Percentiles rank a stretch among this genome's conserved stretches.
These are phyloP conservation scores for Protula sp. DNA, from an alignment of 2,888 invertebrate species.

Conservation along the genomic window DNA sequence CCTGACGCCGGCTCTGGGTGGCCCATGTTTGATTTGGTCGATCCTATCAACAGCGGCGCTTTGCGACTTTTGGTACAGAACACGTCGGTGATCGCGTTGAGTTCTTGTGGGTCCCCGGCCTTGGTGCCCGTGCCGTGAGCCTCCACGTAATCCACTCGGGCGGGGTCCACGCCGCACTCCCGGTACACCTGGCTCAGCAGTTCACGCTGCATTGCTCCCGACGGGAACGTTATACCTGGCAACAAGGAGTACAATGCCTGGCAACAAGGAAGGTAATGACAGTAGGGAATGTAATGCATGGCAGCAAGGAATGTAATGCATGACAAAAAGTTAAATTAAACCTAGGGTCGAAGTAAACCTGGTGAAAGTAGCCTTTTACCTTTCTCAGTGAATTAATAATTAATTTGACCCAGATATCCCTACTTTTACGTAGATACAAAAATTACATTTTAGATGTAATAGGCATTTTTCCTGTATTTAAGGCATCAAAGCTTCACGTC, in stretches of 20 bases:
- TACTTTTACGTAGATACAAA: too few species aligned
- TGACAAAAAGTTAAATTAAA: too few species aligned
- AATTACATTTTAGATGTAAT: too few species aligned
- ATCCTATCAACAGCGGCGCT: conserved; percentile 80
- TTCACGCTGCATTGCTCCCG: conserved; percentile 64
- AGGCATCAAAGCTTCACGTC: not conserved
- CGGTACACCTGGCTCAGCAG: conserved; percentile 72
- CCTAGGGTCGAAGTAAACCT: too few species aligned
- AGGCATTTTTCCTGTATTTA: too few species aligned
- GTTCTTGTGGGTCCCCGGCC: conserved; percentile 89
- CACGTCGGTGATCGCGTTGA: conserved; percentile 81
- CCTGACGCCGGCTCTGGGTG: conserved; percentile 80
- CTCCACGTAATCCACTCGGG: conserved; percentile 83
- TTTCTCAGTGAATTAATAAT: too few species aligned
- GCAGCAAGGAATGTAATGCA: too few species aligned
- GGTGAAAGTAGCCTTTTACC: too few species aligned
- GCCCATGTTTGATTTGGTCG: conserved; percentile 98
- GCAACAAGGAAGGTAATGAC: too few species aligned
- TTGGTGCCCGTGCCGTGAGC: conserved; percentile 99
- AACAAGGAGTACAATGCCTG: too few species aligned
- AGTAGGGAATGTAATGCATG: too few species aligned
- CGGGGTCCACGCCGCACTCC: conserved; percentile 76
- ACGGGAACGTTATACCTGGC: conserved; percentile 58
- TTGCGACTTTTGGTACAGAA: conserved; percentile 46
- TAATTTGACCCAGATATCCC: too few species aligned